phyloP scores from a whole-genome alignment of 2,888 invertebrate species.

The Pantelozetes paolii region DNA sequence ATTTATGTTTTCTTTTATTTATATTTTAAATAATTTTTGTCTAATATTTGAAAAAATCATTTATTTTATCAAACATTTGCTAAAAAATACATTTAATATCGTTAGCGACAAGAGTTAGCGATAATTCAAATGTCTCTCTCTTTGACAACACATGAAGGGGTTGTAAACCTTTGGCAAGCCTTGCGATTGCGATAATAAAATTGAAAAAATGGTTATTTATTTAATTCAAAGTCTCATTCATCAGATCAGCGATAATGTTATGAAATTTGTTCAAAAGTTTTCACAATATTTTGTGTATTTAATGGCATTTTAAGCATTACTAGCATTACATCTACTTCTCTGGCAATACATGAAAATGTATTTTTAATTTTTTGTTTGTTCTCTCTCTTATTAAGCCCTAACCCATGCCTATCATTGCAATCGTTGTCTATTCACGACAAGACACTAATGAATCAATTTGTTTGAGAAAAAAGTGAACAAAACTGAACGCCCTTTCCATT shows the following conservation, averaged over 20 bases:
- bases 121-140: not conserved
- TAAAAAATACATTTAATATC: not conserved
- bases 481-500: too few relatives aligned
- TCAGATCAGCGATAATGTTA: not conserved
- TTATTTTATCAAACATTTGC: not conserved
- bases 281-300: too few relatives aligned
- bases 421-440: not conserved
- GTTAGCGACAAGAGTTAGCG: not conserved
- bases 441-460: too few relatives aligned
- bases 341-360: not conserved
- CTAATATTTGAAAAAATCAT: too few relatives aligned
- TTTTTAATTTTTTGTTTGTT: not conserved
- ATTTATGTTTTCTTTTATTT: not conserved
- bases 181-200: not conserved
- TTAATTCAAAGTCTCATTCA: not conserved
- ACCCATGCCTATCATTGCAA: too few relatives aligned
- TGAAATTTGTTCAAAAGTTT: too few relatives aligned
- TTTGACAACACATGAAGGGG: not conserved
- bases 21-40: too few relatives aligned
- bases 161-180: slow-evolving; percentile 14
- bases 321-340: not conserved
- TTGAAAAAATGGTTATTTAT: not conserved
- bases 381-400: not conserved
- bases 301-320: too few relatives aligned
- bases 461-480: too few relatives aligned